phyloP scores from a whole-genome alignment of 2,113 vertebrate species.

The Brachyhypopomus occidentalis region DNA sequence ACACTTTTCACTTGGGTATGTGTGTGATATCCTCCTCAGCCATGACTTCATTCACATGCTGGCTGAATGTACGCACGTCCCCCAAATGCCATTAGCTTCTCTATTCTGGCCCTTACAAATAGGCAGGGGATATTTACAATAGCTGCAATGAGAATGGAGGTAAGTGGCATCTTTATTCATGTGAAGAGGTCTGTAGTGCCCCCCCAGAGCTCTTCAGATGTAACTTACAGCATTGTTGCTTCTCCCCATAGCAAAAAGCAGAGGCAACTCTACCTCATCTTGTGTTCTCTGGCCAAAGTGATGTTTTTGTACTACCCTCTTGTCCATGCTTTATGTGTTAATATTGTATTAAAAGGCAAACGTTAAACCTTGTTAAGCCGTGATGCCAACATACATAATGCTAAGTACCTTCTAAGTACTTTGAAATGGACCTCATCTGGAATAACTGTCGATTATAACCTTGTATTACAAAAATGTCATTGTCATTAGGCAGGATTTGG shows the following conservation, averaged over 20 bases:
- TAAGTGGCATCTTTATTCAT: constrained; percentile 42
- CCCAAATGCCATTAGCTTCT: constrained; percentile 61
- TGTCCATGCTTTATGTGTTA: constrained; percentile 2
- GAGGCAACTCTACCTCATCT: background rate
- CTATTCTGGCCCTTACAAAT: constrained; percentile 61
- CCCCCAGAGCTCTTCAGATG: constrained; percentile 34
- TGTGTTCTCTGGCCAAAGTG: constrained; percentile 5
- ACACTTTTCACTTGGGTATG: constrained; percentile 58
- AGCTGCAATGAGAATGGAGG: constrained; percentile 27
- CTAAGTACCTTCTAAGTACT: background rate
- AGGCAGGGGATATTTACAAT: constrained; percentile 54
- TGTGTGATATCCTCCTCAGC: constrained; percentile 67
- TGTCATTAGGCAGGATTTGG: background rate
- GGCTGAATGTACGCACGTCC: constrained; percentile 23
- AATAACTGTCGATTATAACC: background rate
- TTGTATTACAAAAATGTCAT: background rate
- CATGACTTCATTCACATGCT: constrained; percentile 51
- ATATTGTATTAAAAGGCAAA: background rate
- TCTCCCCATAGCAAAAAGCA: constrained; percentile 12
- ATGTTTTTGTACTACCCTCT: background rate
- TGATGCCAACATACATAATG: background rate
- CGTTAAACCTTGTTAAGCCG: background rate
- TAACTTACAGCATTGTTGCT: constrained; percentile 11
- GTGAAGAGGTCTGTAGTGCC: constrained; percentile 48
- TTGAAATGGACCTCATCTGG: background rate